phyloP scores from a whole-genome alignment of 2,888 invertebrate species.

The Cataglyphis rosenhaueri region DNA sequence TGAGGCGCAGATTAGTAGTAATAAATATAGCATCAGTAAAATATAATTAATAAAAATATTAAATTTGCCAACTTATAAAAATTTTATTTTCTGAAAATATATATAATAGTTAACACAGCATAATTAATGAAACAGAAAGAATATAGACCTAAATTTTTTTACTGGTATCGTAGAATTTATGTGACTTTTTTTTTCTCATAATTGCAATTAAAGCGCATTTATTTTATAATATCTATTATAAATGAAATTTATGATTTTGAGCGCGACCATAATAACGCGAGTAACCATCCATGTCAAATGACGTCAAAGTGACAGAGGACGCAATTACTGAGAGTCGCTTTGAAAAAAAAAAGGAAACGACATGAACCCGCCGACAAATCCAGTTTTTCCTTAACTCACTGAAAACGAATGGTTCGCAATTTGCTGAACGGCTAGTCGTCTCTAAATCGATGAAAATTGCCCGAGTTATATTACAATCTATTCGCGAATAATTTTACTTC shows the following conservation, averaged over 20 bases:
- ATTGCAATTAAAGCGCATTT: background rate
- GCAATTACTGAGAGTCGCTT: conserved; percentile 57
- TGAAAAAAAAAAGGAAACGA: conserved; percentile 28
- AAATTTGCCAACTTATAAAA: background rate
- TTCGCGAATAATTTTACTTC: conserved; percentile 12
- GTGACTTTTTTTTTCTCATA: background rate
- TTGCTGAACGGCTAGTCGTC: conserved; percentile 54
- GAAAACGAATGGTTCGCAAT: conserved; percentile 66
- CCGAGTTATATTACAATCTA: conserved; percentile 47
- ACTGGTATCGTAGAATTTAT: background rate
- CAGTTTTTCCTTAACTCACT: conserved; percentile 53
- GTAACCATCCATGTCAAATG: conserved; percentile 56
- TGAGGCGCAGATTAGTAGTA: background rate
- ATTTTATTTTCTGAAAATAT: background rate
- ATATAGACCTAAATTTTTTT: background rate
- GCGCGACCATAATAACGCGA: conserved; percentile 45
- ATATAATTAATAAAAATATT: background rate
- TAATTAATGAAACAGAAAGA: background rate
- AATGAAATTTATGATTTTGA: conserved; percentile 14
- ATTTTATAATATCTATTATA: conserved; percentile 42
- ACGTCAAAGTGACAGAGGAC: conserved; percentile 50
- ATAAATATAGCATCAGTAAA: background rate
- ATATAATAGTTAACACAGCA: background rate
- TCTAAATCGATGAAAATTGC: conserved; percentile 67
- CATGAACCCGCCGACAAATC: conserved; percentile 54